Conservation (phyloP, 2,888 invertebrate genomes). For the Strigamia crassipes region DNA sequence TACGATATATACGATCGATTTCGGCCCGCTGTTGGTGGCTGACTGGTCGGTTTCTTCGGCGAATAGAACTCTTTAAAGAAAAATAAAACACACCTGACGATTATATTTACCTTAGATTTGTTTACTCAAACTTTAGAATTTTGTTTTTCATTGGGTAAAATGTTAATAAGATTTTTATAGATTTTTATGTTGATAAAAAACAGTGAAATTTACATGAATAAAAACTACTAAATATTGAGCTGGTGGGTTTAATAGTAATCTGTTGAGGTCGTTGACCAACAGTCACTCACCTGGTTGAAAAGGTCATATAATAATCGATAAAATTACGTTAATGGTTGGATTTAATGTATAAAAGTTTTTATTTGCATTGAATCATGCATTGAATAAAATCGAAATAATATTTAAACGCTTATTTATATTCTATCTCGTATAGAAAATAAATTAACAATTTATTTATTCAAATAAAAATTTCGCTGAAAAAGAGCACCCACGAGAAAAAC, state of each 20-base stretch:
- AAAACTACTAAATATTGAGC: too few species aligned
- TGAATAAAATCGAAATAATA: background rate
- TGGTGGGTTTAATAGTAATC: background rate
- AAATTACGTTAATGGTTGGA: background rate
- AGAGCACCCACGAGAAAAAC: too few species aligned
- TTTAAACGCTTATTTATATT: too few species aligned
- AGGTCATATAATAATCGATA: background rate
- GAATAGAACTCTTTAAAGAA: background rate
- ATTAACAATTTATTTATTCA: too few species aligned
- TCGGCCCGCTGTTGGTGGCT: background rate
- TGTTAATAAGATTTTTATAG: too few species aligned
- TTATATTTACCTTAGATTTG: too few species aligned
- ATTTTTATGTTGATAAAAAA: too few species aligned
- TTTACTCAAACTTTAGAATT: background rate
- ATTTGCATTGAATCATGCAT: background rate
- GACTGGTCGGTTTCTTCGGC: background rate
- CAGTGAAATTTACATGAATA: too few species aligned
- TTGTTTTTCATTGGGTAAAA: too few species aligned
- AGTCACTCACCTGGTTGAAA: background rate
- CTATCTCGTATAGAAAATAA: too few species aligned
- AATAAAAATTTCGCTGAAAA: too few species aligned
- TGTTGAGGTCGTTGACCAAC: background rate
- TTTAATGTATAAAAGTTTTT: background rate
- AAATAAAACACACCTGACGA: too few species aligned
- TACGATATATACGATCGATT: slow-evolving; percentile 5